These are phyloP conservation scores for Vulpes ferrilata DNA, from an alignment of 2,113 vertebrate species.

Conservation along the genomic window DNA sequence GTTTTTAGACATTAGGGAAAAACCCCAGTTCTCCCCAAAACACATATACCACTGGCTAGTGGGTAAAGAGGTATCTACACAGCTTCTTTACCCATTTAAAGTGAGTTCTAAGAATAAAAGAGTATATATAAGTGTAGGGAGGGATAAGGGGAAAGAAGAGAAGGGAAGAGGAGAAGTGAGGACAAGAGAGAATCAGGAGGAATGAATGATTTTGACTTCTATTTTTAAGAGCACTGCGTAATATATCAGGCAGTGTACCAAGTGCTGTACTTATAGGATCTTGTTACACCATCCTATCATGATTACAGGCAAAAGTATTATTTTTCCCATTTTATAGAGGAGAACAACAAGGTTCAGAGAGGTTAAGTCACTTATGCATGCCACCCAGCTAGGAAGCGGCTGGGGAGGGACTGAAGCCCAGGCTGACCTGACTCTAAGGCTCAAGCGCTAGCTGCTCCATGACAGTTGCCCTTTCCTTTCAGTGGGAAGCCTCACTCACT, in stretches of 20 bases:
- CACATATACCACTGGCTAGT: not conserved
- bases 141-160: not conserved
- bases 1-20: conserved; percentile 60
- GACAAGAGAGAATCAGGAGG: not conserved
- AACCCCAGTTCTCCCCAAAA: not conserved
- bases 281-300: not conserved
- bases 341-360: not conserved
- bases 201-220: not conserved
- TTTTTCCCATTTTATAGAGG: not conserved
- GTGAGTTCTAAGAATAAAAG: not conserved
- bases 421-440: not conserved
- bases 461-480: not conserved
- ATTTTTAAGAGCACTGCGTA: not conserved
- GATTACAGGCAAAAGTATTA: not conserved
- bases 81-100: not conserved
- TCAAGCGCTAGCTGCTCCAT: not conserved
- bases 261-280: not conserved
- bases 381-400: not conserved
- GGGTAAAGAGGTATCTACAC: not conserved
- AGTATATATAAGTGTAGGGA: not conserved
- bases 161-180: not conserved
- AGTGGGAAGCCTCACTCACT: not conserved
- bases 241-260: not conserved
- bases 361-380: not conserved
- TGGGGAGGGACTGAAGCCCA: not conserved